Evolutionary conservation across 2,888 invertebrate species (phyloP).

Genomic region (Cepaea hortensis): DNA sequence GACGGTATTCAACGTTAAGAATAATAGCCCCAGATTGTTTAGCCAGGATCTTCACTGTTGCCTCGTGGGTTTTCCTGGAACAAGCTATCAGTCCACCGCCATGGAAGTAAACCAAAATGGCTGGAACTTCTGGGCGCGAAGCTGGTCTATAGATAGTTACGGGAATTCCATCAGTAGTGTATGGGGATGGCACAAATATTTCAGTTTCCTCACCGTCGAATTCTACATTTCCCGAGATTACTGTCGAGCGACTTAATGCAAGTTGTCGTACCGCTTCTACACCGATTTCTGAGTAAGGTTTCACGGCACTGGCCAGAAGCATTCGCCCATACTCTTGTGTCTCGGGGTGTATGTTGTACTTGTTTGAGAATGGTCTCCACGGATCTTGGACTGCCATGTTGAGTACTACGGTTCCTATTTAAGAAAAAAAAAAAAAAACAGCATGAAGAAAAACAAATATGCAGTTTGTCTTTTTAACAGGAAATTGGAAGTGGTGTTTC

Average conservation of each 20-base stretch:
- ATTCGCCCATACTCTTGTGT: neutral
- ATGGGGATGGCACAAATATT: constrained; percentile 34
- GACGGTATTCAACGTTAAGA: constrained; percentile 50
- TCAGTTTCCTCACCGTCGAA: constrained; percentile 31
- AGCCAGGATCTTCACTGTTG: constrained; percentile 18
- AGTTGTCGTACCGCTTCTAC: constrained; percentile 10
- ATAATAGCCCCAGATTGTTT: constrained; percentile 38
- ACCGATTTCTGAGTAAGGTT: constrained; percentile 23
- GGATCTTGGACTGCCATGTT: constrained; percentile 9
- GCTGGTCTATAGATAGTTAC: constrained; percentile 38
- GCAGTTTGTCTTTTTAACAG: no score
- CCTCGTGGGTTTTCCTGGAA: neutral
- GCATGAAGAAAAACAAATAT: no score
- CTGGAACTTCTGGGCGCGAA: neutral
- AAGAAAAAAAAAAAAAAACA: neutral
- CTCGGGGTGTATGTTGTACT: constrained; percentile 37
- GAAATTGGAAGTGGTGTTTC: no score
- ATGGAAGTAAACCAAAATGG: neutral
- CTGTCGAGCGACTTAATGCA: neutral
- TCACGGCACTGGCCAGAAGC: neutral
- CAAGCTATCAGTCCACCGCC: constrained; percentile 35
- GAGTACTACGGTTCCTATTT: neutral
- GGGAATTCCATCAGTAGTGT: constrained; percentile 15
- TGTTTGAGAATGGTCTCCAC: constrained; percentile 26
- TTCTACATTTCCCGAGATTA: constrained; percentile 8